Evolutionary conservation across 2,113 vertebrate species (phyloP).

Genomic region (Chaetura pelagica): DNA sequence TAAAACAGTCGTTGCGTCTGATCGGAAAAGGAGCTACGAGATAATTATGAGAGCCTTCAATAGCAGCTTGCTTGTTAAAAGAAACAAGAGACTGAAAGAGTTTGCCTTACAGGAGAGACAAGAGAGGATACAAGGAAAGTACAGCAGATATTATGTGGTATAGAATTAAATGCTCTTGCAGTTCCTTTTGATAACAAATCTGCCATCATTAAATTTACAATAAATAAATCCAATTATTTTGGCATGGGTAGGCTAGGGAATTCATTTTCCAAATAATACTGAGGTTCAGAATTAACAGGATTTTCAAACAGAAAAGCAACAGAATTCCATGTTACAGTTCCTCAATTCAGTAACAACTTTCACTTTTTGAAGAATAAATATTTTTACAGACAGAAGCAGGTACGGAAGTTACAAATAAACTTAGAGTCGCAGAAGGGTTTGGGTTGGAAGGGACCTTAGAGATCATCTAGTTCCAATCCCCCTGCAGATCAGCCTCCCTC

Average conservation of each 20-base stretch:
- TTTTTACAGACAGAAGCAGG: not conserved
- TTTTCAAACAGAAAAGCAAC: not conserved
- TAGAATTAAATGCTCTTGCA: not conserved
- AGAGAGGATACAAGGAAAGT: not conserved
- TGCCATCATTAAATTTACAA: not conserved
- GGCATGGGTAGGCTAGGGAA: not conserved
- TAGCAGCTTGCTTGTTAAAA: not conserved
- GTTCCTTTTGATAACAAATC: not conserved
- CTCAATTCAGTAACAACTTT: not conserved
- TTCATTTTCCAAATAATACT: not conserved
- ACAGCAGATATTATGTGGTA: not conserved
- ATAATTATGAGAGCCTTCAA: not conserved
- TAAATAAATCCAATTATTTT: not conserved
- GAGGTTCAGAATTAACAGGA: not conserved
- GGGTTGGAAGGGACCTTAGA: too few relatives aligned
- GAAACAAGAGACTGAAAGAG: not conserved
- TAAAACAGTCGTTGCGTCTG: not conserved
- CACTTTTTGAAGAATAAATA: not conserved
- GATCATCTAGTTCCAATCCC: too few relatives aligned
- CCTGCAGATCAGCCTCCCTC: too few relatives aligned
- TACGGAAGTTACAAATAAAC: not conserved
- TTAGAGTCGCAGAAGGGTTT: too few relatives aligned
- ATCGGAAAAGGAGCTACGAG: not conserved
- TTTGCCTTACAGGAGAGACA: not conserved
- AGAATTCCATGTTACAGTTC: not conserved